These are phyloP conservation scores for Anaspis maculata DNA, from an alignment of 2,888 invertebrate species.

Conservation along the genomic window DNA sequence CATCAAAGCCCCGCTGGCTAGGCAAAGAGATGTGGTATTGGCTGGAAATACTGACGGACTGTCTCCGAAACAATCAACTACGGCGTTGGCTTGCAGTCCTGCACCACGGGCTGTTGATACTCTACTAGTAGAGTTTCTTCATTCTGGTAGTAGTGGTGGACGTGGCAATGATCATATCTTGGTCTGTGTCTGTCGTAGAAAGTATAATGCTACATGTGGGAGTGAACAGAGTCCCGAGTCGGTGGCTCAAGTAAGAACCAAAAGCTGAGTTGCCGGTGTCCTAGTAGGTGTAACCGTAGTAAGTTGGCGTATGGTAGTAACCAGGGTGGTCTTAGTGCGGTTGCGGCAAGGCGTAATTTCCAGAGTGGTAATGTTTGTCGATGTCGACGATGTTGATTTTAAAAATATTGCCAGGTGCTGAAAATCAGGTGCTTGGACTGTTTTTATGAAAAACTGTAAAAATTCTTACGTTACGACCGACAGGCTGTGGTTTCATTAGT, in stretches of 20 bases:
- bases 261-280: constrained; percentile 29
- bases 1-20: constrained; percentile 37
- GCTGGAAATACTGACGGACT: constrained; percentile 33
- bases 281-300: constrained; percentile 23
- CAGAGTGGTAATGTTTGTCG: constrained; percentile 9
- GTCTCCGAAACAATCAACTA: constrained; percentile 34
- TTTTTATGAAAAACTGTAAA: too few relatives aligned
- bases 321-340: constrained; percentile 9
- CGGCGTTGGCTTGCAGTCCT: constrained; percentile 32
- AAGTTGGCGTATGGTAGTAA: constrained; percentile 12
- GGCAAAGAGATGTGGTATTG: constrained; percentile 36
- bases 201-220: constrained; percentile 25
- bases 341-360: constrained; percentile 6
- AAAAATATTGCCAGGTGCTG: too few relatives aligned
- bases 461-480: too few relatives aligned
- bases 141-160: constrained; percentile 39
- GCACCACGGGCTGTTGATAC: constrained; percentile 28
- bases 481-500: too few relatives aligned
- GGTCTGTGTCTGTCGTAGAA: constrained; percentile 26
- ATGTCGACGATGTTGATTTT: constrained; percentile 4
- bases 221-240: constrained; percentile 27
- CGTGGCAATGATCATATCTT: constrained; percentile 32
- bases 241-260: constrained; percentile 32
- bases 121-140: constrained; percentile 24
- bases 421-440: too few relatives aligned